These are phyloP conservation scores for Anhinga anhinga DNA, from an alignment of 2,113 vertebrate species.

Conservation along the genomic window DNA sequence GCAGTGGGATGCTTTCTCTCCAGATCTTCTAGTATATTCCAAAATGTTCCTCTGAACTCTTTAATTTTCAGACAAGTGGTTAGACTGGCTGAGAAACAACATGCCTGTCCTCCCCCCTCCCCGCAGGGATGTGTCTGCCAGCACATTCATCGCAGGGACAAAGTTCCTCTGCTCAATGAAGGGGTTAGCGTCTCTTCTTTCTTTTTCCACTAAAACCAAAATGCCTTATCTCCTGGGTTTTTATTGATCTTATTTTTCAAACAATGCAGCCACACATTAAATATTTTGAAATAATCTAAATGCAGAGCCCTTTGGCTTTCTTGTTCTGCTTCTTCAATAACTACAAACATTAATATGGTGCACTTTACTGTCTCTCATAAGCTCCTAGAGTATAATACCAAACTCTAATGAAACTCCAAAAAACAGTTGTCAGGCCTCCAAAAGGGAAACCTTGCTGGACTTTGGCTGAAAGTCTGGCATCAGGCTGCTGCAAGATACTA, in stretches of 20 bases:
- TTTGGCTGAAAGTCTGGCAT: not conserved
- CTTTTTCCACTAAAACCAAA: not conserved
- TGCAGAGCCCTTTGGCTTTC: not conserved
- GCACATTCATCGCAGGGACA: rapidly evolving
- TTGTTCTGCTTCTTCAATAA: not conserved
- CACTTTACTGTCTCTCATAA: not conserved
- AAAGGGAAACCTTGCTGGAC: not conserved
- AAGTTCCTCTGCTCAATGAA: not conserved
- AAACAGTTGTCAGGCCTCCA: not conserved
- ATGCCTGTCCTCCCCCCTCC: not conserved
- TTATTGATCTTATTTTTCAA: not conserved
- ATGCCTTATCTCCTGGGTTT: not conserved
- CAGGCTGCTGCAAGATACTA: not conserved
- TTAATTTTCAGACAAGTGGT: not conserved
- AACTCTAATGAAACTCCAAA: not conserved
- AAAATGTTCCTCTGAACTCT: not conserved
- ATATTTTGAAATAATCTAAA: not conserved
- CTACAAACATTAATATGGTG: not conserved
- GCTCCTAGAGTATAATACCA: not conserved
- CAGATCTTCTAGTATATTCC: not conserved
- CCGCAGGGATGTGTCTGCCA: not conserved
- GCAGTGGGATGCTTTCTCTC: rapidly evolving
- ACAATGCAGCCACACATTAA: not conserved
- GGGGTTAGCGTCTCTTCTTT: not conserved
- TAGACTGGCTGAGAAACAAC: not conserved